These are phyloP conservation scores for Bufotes viridis DNA, from an alignment of 2,797 vertebrate species.

Conservation along the genomic window DNA sequence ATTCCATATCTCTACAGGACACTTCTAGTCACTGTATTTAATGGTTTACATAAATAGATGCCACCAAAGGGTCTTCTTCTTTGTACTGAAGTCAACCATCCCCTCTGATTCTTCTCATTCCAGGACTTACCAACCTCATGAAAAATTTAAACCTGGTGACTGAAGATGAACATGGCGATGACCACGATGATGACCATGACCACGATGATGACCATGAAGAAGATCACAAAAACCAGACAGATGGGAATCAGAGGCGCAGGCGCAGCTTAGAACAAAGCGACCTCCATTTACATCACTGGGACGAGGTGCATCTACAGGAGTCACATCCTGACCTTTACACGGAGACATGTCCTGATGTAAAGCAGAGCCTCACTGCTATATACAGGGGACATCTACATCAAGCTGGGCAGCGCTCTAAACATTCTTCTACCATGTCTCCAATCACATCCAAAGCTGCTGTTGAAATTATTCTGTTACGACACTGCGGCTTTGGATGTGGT, in stretches of 20 bases:
- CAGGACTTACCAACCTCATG: conserved; percentile 69
- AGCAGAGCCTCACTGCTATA: background rate
- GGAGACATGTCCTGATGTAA: background rate
- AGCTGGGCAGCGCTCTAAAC: too few relatives aligned
- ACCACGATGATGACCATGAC: background rate
- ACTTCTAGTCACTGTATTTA: too few relatives aligned
- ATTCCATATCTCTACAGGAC: too few relatives aligned
- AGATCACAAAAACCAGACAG: background rate
- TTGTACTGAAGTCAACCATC: background rate
- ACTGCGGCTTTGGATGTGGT: too few relatives aligned
- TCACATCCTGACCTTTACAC: background rate
- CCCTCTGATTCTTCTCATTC: background rate
- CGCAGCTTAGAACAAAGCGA: background rate
- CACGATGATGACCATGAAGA: conserved; percentile 4
- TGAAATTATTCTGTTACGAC: too few relatives aligned
- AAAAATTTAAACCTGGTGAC: background rate
- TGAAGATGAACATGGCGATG: conserved; percentile 8
- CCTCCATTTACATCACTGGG: background rate
- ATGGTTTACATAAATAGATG: too few relatives aligned
- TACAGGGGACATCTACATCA: background rate
- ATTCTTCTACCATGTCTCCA: too few relatives aligned
- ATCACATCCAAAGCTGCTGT: too few relatives aligned
- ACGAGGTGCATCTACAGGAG: background rate
- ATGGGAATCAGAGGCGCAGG: background rate
- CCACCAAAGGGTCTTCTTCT: background rate